Evolutionary conservation across 2,797 vertebrate species (phyloP).

Genomic region (Amazona ochrocephala): DNA sequence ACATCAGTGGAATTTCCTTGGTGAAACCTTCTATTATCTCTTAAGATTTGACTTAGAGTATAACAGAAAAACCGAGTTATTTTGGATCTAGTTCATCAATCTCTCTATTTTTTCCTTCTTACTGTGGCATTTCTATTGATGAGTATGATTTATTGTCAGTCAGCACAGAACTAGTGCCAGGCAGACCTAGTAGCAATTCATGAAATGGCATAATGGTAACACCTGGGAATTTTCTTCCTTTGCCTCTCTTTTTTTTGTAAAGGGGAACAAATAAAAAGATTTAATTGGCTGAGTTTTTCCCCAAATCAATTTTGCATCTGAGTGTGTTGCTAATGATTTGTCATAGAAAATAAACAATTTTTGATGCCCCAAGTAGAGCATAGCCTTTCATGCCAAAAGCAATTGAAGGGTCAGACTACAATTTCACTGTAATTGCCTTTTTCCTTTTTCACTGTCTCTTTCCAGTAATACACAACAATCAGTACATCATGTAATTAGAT

Average conservation of each 20-base stretch:
- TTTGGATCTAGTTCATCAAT: not conserved
- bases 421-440: conserved; percentile 79
- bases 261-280: not conserved
- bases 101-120: not conserved
- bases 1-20: not conserved
- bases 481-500: conserved; percentile 79
- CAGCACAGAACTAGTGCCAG: not conserved
- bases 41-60: not conserved
- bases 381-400: conserved; percentile 42
- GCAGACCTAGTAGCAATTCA: not conserved
- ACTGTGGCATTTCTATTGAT: not conserved
- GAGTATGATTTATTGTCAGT: not conserved
- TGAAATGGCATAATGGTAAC: not conserved
- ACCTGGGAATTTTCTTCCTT: not conserved
- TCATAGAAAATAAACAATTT: conserved; percentile 4
- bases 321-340: conserved; percentile 24
- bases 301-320: not conserved
- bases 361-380: not conserved
- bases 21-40: not conserved
- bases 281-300: not conserved
- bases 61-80: not conserved
- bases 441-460: conserved; percentile 77
- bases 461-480: conserved; percentile 74
- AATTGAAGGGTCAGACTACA: conserved; percentile 68
- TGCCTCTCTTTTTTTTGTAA: not conserved